phyloP scores from a whole-genome alignment of 2,797 vertebrate species.

The Philypnodon macrostomus region DNA sequence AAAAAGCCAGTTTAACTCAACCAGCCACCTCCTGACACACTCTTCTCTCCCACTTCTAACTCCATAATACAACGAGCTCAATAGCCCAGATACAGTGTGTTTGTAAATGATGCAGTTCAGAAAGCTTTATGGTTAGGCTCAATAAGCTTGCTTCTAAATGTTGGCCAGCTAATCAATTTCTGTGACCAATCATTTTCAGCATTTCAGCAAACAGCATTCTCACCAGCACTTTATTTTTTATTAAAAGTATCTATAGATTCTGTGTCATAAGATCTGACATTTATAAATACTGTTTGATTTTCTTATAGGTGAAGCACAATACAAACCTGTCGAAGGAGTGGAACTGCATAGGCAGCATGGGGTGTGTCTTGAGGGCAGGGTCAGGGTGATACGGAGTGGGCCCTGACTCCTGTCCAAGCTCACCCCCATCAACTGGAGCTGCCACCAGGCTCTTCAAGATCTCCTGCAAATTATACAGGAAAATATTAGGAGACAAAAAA shows the following conservation, averaged over 20 bases:
- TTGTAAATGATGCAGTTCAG: conserved; percentile 14
- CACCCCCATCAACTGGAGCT: conserved; percentile 88
- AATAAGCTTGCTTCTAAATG: background rate
- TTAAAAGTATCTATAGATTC: background rate
- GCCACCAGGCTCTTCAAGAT: conserved; percentile 97
- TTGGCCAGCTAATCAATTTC: conserved; percentile 9
- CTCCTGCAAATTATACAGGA: conserved; percentile 82
- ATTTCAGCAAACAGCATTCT: conserved; percentile 9
- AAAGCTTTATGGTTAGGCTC: background rate
- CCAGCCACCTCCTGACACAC: too few species aligned
- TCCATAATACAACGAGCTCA: background rate
- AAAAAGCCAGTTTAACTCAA: background rate
- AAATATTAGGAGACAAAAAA: too few species aligned
- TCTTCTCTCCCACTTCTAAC: background rate
- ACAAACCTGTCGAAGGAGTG: conserved; percentile 96
- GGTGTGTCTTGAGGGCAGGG: conserved; percentile 90
- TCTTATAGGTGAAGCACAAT: conserved; percentile 5
- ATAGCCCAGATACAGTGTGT: background rate
- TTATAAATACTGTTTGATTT: conserved; percentile 5
- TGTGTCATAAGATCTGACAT: too few species aligned
- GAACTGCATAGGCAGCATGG: conserved; percentile 98
- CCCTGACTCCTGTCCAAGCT: conserved; percentile 88
- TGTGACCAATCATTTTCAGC: conserved; percentile 1
- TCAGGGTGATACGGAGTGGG: conserved; percentile 88
- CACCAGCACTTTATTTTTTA: background rate